A percentile compares a stretch with the other conserved stretches of the same genome.
These are phyloP conservation scores for Diplogasteroides magnus DNA, from an alignment of 1,140 invertebrate genomes.

Conservation along the genomic window DNA sequence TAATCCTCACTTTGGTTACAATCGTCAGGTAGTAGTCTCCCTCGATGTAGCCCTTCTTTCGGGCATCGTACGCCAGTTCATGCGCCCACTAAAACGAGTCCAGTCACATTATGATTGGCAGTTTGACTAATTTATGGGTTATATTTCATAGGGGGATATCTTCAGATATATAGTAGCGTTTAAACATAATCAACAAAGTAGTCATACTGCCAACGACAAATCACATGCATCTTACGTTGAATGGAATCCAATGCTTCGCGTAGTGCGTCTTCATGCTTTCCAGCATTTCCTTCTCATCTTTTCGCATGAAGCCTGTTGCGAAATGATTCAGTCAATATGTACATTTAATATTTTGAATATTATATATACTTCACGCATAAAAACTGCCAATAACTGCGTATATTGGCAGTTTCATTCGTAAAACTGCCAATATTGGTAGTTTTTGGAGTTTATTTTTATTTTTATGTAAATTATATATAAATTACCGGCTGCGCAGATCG, in stretches of 20 bases:
- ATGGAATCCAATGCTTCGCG: not conserved
- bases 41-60: not conserved
- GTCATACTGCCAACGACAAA: not conserved
- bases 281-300: not conserved
- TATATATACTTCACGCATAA: not conserved
- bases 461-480: conserved; percentile 38
- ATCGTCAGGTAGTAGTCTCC: not conserved
- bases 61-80: not conserved
- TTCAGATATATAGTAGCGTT: not conserved
- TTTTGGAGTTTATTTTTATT: conserved; percentile 39
- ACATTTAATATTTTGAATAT: no score
- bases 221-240: not conserved
- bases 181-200: not conserved
- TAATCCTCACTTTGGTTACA: not conserved
- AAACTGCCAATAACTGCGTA: not conserved
- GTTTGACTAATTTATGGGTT: no score
- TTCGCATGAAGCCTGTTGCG: not conserved
- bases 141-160: no score
- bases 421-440: conserved; percentile 29
- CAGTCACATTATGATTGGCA: no score
- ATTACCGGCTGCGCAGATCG: conserved; percentile 45
- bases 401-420: no score
- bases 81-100: not conserved
- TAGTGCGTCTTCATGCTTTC: not conserved
- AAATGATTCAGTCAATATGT: no score